A percentile compares a stretch with the other conserved stretches of the same genome.
These are phyloP conservation scores for Rhyacophila brunnea DNA, from an alignment of 1,140 invertebrate genomes.

Conservation along the genomic window DNA sequence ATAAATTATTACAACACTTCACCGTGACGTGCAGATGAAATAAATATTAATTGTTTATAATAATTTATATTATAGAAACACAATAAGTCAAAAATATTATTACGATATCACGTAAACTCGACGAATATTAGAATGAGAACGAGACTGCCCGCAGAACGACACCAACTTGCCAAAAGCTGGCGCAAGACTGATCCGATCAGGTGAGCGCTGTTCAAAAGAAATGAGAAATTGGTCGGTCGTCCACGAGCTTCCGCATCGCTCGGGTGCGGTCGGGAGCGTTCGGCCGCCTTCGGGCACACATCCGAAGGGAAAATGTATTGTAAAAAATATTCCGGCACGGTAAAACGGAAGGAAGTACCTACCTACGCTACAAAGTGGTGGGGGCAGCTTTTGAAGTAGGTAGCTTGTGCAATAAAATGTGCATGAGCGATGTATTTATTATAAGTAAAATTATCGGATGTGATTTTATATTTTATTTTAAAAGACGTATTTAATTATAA, in stretches of 20 bases:
- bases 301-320: too few relatives aligned
- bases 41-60: too few relatives aligned
- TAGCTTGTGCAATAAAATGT: too few relatives aligned
- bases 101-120: constrained; percentile 5
- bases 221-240: not conserved
- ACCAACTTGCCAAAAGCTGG: constrained; percentile 27
- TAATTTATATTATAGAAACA: too few relatives aligned
- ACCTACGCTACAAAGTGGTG: not conserved
- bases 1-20: too few relatives aligned
- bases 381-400: too few relatives aligned
- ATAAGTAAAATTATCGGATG: too few relatives aligned
- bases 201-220: not conserved
- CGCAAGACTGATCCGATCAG: constrained; percentile 21
- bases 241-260: constrained; percentile 27
- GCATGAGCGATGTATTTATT: too few relatives aligned
- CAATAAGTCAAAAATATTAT: not conserved
- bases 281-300: not conserved
- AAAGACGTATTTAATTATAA: too few relatives aligned
- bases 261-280: not conserved
- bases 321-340: too few relatives aligned
- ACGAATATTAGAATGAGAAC: constrained; percentile 5
- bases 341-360: not conserved
- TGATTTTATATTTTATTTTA: too few relatives aligned
- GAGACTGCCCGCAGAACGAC: constrained; percentile 2
- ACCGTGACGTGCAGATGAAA: too few relatives aligned